phyloP scores from a whole-genome alignment of 2,797 vertebrate species.

The Rhinichthys osculus region DNA sequence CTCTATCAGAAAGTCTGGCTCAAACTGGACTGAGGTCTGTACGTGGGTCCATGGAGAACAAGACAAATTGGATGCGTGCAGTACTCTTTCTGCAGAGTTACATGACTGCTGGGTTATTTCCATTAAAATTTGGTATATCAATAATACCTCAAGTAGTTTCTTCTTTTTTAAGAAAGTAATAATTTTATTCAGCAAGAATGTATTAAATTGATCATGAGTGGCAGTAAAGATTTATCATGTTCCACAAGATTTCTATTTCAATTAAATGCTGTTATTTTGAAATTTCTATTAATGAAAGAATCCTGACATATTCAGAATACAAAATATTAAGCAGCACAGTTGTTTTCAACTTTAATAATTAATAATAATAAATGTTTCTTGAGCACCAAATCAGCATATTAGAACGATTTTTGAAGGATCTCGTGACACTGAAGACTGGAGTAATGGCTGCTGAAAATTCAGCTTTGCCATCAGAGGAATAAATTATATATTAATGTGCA shows the following conservation, averaged over 20 bases:
- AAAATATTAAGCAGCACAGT: background rate
- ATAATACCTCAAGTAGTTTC: no score
- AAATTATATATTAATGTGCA: background rate
- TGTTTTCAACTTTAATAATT: background rate
- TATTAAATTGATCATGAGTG: no score
- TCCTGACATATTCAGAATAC: background rate
- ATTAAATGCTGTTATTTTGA: background rate
- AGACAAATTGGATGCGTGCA: constrained; percentile 35
- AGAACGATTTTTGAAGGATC: background rate
- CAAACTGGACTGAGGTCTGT: constrained; percentile 37
- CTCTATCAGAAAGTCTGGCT: constrained; percentile 41
- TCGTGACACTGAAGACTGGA: background rate
- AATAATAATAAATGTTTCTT: background rate
- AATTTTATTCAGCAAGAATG: no score
- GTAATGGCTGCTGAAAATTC: background rate
- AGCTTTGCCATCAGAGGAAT: background rate
- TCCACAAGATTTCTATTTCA: no score
- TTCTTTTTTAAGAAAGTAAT: no score
- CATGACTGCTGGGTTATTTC: constrained; percentile 23
- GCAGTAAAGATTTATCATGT: no score
- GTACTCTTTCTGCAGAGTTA: background rate
- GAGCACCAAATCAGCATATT: background rate
- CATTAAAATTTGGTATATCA: background rate
- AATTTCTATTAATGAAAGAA: background rate
- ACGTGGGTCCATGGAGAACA: background rate